A percentile compares a stretch with the other conserved stretches of the same genome.
Conservation (phyloP, 1,140 invertebrate genomes). For the Dufourea novaeangliae region DNA sequence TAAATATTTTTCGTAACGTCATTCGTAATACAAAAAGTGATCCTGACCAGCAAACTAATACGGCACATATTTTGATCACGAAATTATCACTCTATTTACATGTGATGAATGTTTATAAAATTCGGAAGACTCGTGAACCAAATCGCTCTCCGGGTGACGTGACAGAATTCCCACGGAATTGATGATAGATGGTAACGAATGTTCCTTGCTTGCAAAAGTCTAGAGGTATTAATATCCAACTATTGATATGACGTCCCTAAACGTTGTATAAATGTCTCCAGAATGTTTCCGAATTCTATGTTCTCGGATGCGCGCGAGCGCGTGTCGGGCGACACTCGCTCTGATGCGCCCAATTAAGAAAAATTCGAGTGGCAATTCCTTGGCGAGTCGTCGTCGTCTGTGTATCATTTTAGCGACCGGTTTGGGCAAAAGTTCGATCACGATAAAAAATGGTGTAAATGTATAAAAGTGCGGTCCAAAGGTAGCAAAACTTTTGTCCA, state of each 20-base stretch:
- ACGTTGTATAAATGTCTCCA: constrained; percentile 30
- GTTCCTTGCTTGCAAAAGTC: constrained; percentile 36
- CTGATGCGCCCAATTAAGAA: not conserved
- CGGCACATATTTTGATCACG: not conserved
- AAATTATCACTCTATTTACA: constrained; percentile 32
- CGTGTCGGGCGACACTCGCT: constrained; percentile 24
- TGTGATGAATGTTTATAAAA: constrained; percentile 15
- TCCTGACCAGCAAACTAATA: not conserved
- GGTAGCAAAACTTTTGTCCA: constrained; percentile 63
- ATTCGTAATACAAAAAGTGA: not conserved
- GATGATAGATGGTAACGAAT: not conserved
- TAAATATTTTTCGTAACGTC: not conserved
- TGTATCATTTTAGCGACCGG: constrained; percentile 8
- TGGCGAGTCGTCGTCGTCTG: too few species aligned
- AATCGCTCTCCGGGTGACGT: not conserved
- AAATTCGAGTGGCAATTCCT: constrained; percentile 44
- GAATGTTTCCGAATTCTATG: constrained; percentile 30
- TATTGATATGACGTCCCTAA: constrained; percentile 47
- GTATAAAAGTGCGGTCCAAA: constrained; percentile 71
- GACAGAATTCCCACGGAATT: not conserved
- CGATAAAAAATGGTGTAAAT: constrained; percentile 74
- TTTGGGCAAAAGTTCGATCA: constrained; percentile 67
- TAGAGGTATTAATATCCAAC: constrained; percentile 42
- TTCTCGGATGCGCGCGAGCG: not conserved
- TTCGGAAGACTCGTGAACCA: constrained; percentile 37